Percentiles rank a stretch among this genome's conserved stretches.
Evolutionary conservation across 2,797 vertebrate genomes (phyloP).

Genomic region (Danio albolineatus): DNA sequence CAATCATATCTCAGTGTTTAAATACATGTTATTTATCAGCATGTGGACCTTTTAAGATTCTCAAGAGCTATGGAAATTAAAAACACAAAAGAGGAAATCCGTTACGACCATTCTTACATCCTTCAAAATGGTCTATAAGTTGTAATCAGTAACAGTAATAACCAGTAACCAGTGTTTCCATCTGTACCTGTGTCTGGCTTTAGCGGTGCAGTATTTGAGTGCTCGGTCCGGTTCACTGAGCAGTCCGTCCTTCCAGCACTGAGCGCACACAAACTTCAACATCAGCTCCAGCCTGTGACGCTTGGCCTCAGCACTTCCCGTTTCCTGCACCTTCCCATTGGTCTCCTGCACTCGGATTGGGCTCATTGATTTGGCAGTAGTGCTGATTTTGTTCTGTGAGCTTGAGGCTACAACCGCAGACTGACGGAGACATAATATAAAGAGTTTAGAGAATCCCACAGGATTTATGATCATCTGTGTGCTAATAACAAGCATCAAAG

Average conservation of each 20-base stretch:
- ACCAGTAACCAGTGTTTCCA: slow-evolving; percentile 52
- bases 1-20: no score
- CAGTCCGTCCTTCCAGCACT: slow-evolving; percentile 87
- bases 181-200: slow-evolving; percentile 87
- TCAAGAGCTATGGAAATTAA: no score
- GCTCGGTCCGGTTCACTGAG: slow-evolving; percentile 89
- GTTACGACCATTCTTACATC: no score
- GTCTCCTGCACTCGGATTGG: slow-evolving; percentile 13
- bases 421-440: slow-evolving; percentile 3
- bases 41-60: no score
- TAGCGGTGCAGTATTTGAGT: slow-evolving; percentile 90
- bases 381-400: slow-evolving; percentile 22
- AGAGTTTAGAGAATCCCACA: background rate
- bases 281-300: slow-evolving; percentile 80
- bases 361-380: slow-evolving; percentile 27
- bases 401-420: background rate
- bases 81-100: no score
- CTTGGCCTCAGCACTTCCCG: slow-evolving; percentile 51
- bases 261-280: slow-evolving; percentile 92
- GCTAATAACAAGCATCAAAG: no score
- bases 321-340: slow-evolving; percentile 23
- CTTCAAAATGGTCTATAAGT: no score
- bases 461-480: background rate
- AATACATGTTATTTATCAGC: no score
- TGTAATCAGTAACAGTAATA: background rate